Evolutionary conservation across 2,113 vertebrate genomes (phyloP).

Genomic region (Thunnus maccoyii): DNA sequence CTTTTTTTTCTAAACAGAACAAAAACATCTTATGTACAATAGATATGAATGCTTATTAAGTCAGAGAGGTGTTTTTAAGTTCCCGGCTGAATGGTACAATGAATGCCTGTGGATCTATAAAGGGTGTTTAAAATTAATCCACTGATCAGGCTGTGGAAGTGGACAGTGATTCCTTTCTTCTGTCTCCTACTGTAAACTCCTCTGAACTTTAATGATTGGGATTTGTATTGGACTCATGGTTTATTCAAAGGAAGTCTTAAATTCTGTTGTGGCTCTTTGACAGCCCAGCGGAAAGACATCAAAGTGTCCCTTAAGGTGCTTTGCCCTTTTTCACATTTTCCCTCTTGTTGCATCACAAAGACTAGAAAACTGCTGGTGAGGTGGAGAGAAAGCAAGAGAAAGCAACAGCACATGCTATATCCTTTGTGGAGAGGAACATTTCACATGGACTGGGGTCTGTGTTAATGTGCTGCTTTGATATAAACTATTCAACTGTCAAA

Average conservation of each 20-base stretch:
- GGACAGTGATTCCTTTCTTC: neutral
- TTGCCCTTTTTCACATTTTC: slow-evolving; percentile 43
- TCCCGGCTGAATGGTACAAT: neutral
- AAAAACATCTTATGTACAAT: neutral
- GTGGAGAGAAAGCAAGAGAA: slow-evolving; percentile 11
- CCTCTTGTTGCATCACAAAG: slow-evolving; percentile 43
- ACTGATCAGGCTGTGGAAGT: slow-evolving; percentile 29
- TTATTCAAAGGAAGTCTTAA: slow-evolving; percentile 64
- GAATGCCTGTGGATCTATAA: neutral
- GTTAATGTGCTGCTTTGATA: neutral
- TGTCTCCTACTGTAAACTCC: slow-evolving; percentile 27
- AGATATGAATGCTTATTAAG: neutral
- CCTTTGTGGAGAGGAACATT: neutral
- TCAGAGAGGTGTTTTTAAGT: neutral
- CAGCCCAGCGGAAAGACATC: slow-evolving; percentile 71
- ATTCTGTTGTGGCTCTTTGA: slow-evolving; percentile 67
- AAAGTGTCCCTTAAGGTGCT: slow-evolving; percentile 70
- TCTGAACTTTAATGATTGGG: slow-evolving; percentile 65
- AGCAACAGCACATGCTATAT: neutral
- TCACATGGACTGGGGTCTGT: neutral
- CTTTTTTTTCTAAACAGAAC: neutral
- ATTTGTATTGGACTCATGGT: slow-evolving; percentile 69
- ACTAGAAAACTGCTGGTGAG: slow-evolving; percentile 27
- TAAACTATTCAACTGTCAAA: slow-evolving; percentile 6
- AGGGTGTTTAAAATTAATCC: slow-evolving; percentile 40